Base-by-base conservation (phyloP, 2,797 vertebrate genomes). In the Melanotaenia nigrans region DNA sequence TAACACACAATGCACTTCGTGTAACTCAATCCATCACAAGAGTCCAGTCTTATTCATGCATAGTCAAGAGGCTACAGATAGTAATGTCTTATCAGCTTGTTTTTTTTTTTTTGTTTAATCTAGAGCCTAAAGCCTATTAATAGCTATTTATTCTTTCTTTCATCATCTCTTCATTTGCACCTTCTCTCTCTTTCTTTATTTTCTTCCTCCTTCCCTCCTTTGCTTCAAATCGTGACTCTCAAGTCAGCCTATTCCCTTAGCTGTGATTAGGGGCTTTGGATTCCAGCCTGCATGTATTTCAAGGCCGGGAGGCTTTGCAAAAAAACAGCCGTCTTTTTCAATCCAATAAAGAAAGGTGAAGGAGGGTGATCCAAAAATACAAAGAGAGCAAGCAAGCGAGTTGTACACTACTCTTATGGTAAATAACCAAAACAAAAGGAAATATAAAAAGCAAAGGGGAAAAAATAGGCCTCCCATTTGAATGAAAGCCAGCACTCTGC, bases 201-300 rank as follows among this genome's bases (percentile, higher is more conserved):
- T 53, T 69, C 42, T 66, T 9, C 56, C 35, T 71, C 55, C 24
- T 0, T 71, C 64, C 67, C 64, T 79, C 57, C 71, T 65, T 76
- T 9, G 58, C 82, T 77, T 73, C 65, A 36, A 88, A 86, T 92
- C 71, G 75, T 89, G 86, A 88, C 90, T 90, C 73, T 85, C 81
- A 78, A 75, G 79, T 79, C 85, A 78, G 89, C 75, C 82, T 84
- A 73, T 82, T 90, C 90, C 87, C 85, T 74, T 59, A 82, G 81
- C 82, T 78, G 82, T 87, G 87, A 92, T 90, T 89, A 88, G 69
- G 71, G 72, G 76, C 79, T 87, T 90, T 91, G 91, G 90, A 89
- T 82, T 83, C 66, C 73, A 83, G 86, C 89, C 89, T 79, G 87
- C 88, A 83, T 89, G 89, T 73, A 85, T 90, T 91, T 91, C 78